phyloP scores from a whole-genome alignment of 1,140 invertebrate species.

The Protaetia brevitarsis region DNA sequence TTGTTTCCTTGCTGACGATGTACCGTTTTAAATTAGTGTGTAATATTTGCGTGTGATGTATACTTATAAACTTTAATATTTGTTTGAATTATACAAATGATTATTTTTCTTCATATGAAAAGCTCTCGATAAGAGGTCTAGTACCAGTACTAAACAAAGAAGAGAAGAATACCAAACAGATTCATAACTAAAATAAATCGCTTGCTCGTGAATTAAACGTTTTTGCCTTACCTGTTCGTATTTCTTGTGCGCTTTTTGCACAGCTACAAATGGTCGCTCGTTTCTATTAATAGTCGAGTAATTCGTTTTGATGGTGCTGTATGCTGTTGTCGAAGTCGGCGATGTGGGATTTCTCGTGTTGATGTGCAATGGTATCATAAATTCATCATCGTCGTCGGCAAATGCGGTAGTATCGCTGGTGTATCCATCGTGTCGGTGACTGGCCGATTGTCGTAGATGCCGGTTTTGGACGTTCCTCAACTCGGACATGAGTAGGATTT shows the following conservation, averaged over 20 bases:
- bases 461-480: constrained; percentile 56
- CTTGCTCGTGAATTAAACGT: no score
- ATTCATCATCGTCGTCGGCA: constrained; percentile 67
- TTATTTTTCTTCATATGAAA: no score
- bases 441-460: constrained; percentile 49
- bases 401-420: constrained; percentile 75
- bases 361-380: constrained; percentile 63
- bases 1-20: no score
- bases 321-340: constrained; percentile 24
- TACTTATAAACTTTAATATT: no score
- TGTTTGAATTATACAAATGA: no score
- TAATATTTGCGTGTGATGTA: no score
- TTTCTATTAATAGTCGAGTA: constrained; percentile 31
- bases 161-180: no score
- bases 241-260: constrained; percentile 63
- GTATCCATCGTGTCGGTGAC: constrained; percentile 62
- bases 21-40: no score
- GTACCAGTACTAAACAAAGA: no score
- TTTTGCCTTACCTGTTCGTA: constrained; percentile 40
- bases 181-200: no score
- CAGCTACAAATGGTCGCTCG: constrained; percentile 62
- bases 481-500: constrained; percentile 61
- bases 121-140: no score
- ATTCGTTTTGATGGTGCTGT: constrained; percentile 24
- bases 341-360: constrained; percentile 51